A percentile compares a stretch with the other conserved stretches of the same genome.
Evolutionary conservation across 2,888 invertebrate genomes (phyloP).

Genomic region (Lacanobia wlatinum): DNA sequence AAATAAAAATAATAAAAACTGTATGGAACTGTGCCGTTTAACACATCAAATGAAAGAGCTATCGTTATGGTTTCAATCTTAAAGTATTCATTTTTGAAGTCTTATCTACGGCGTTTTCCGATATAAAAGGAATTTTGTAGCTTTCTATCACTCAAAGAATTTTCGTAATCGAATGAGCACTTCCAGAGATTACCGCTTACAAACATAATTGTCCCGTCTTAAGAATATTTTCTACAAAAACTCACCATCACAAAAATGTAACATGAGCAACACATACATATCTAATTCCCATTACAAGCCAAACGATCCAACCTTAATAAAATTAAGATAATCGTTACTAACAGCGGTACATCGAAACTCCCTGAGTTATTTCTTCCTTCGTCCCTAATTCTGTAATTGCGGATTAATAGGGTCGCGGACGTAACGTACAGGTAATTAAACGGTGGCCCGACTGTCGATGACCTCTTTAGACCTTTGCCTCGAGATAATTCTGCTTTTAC

Average conservation of each 20-base stretch:
- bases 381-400: conserved; percentile 66
- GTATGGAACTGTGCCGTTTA: too few species aligned
- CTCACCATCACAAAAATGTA: conserved; percentile 7
- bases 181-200: too few species aligned
- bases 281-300: conserved; percentile 22
- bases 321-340: conserved; percentile 65
- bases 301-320: conserved; percentile 54
- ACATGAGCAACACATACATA: neutral
- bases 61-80: too few species aligned
- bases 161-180: too few species aligned
- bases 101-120: too few species aligned
- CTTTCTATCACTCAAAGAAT: too few species aligned
- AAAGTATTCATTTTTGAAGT: too few species aligned
- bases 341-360: conserved; percentile 47
- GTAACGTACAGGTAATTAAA: conserved; percentile 70
- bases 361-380: conserved; percentile 62
- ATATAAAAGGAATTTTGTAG: too few species aligned
- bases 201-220: too few species aligned
- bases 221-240: too few species aligned
- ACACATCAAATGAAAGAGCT: too few species aligned
- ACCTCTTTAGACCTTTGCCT: conserved; percentile 61
- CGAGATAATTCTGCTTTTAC: conserved; percentile 52
- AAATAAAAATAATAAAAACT: too few species aligned
- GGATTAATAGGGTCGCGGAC: conserved; percentile 72
- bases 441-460: conserved; percentile 60